Base-by-base conservation (phyloP, 2,888 invertebrate genomes). In the Caenorhabditis sp. region DNA sequence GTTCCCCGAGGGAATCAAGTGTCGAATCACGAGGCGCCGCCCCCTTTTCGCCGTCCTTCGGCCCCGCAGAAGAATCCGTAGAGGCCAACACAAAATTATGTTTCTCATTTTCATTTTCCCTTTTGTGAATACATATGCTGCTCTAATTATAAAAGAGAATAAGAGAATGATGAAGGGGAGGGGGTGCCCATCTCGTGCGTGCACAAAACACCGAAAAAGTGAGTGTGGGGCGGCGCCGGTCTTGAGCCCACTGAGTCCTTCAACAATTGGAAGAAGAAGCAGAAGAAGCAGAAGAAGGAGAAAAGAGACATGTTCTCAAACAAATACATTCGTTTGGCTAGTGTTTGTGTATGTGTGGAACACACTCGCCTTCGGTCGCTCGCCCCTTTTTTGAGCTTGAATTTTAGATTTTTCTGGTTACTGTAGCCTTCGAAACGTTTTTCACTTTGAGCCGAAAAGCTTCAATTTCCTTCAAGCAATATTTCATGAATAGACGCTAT, bases 261-360 rank as follows among this genome's bases (percentile, higher is more conserved):
- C 15, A 24, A 24, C 46, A 46, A 46, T 43, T 43, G 37, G 48
- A 61, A 24, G 22, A 22, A 30, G 22, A 37, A 39, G 6, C 24
- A 52, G 32, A 32, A 4, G 37, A 11, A 24, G 24, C 37, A 11
- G 37, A 11, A 17, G 15, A 35, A 4, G 20, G 13, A 53, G 17
- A 11, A 53, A 13, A 11, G 35, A n/a, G 45, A 43, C 63, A 63
- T 59, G 70, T 70, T 61, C 61, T 55, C 53, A 59, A 61, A 52
- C 59, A 70, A 70, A 70, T 59, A 70, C 59, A 70, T 70, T 70
- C 70, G 52, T 70, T 63, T 63, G 43, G 59, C n/a, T 45, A 46
- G 37, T 43, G 50, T 13, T 6, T 26, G 45, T 27, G 32, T 20
- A 30, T 37, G 20, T 52, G 41, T 50, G 37, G 70, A 35, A 30